A percentile compares a stretch with the other conserved stretches of the same genome.
phyloP scores from a whole-genome alignment of 2,888 invertebrate species.

The Leistus spinibarbis region DNA sequence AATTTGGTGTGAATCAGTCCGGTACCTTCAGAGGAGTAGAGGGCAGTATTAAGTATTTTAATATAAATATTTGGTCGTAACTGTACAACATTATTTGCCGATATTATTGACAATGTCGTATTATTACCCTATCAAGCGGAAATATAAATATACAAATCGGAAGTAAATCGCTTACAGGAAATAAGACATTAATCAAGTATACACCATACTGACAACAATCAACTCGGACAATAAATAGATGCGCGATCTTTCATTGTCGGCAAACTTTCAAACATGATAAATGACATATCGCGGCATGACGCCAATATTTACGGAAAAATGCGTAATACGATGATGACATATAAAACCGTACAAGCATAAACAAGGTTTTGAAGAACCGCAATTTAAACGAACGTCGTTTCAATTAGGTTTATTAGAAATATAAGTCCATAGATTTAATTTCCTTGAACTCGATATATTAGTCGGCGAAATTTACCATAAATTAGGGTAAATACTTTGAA shows the following conservation, averaged over 20 bases:
- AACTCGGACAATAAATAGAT: conserved; percentile 32
- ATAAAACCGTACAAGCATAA: background rate
- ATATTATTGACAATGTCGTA: conserved; percentile 1
- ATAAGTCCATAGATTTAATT: background rate
- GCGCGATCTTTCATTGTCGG: conserved; percentile 37
- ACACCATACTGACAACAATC: conserved; percentile 34
- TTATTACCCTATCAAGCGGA: background rate
- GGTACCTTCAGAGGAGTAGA: too few relatives aligned
- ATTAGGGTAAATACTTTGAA: conserved; percentile 37
- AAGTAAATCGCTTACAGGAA: conserved; percentile 42
- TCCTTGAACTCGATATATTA: background rate
- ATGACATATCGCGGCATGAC: conserved; percentile 31
- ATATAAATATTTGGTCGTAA: background rate
- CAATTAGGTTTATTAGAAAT: background rate
- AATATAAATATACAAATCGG: conserved; percentile 39
- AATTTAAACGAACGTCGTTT: background rate
- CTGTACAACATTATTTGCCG: background rate
- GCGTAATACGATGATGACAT: conserved; percentile 12
- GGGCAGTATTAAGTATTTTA: background rate
- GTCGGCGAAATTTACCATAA: conserved; percentile 7
- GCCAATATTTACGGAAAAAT: conserved; percentile 24
- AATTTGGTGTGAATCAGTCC: too few relatives aligned
- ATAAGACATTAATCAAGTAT: conserved; percentile 45
- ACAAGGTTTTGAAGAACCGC: conserved; percentile 1
- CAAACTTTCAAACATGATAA: conserved; percentile 27